Evolutionary conservation across 2,888 invertebrate genomes (phyloP).

Genomic region (Myopa tessellatipennis): DNA sequence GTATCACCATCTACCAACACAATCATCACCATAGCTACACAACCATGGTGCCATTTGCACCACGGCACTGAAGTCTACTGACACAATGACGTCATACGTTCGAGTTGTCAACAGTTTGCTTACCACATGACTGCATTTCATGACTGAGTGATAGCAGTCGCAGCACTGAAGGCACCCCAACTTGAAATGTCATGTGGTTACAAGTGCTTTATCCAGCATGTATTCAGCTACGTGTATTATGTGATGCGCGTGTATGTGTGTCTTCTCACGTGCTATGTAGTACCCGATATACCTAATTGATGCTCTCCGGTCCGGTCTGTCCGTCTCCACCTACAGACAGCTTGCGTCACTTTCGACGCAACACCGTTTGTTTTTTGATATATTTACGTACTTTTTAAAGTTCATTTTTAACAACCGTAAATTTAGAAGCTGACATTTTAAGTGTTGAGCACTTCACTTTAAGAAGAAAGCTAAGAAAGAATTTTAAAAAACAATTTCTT

Average conservation of each 20-base stretch:
- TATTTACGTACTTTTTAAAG: too few species aligned
- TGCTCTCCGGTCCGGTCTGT: too few species aligned
- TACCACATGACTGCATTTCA: neutral
- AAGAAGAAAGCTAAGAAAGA: neutral
- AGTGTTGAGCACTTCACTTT: too few species aligned
- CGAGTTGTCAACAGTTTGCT: neutral
- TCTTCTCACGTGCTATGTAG: too few species aligned
- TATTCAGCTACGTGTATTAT: neutral
- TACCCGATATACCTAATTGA: too few species aligned
- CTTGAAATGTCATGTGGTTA: slow-evolving; percentile 10
- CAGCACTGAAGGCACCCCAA: slow-evolving; percentile 2
- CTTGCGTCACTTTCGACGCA: too few species aligned
- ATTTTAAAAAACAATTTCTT: neutral
- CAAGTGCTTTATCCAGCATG: neutral
- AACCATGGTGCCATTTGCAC: neutral
- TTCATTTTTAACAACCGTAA: too few species aligned
- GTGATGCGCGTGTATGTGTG: too few species aligned
- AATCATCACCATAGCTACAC: neutral
- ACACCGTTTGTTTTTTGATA: too few species aligned
- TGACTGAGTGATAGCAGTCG: neutral
- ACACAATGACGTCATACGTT: neutral
- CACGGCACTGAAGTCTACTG: neutral
- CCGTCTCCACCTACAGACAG: too few species aligned
- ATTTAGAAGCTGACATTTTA: too few species aligned
- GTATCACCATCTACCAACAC: neutral